Evolutionary conservation across 2,888 invertebrate genomes (phyloP), one percentile per base, ranked within the genome.

Genomic region (Theretra japonica): DNA sequence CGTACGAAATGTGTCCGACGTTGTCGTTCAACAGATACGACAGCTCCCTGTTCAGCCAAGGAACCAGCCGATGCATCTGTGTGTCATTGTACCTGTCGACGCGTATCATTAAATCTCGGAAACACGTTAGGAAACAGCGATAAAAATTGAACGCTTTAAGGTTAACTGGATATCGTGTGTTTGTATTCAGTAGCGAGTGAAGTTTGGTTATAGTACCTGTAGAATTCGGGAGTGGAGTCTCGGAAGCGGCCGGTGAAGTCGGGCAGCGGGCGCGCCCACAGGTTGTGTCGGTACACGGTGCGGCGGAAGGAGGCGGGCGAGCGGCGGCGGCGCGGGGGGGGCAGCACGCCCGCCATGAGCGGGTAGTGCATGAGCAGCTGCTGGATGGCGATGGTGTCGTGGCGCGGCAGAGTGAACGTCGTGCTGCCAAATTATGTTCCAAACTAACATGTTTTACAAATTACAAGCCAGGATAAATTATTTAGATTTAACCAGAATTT

Each of bases 11-110:
- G 81, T 96, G 95, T 21, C 95, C 95, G 2, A 95, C 89, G 82
- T 96, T 95, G 77, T 96, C 95, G 76, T 96, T 95, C 30, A 98
- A 90, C 70, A 98, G 94, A 74, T 96, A 97, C 79, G 96, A 95
- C 41, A 99, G 93, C 90, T 99, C 99, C 76, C 99, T 95, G 87
- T 97, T 97, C 48, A 99, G 93, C 98, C 98, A 99, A 1, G 97
- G 97, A 75, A 97, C 96, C 71, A 99, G 94, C 1, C 99, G 96
- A 86, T 97, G 97, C 76, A 97, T 95, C 86, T 97, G 97, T 19
- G 97, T 96, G 72, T 97, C 97, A 92, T 98, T 96, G 84, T 96
- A 95, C 88, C 97, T 97, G 85, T 50, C 70, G 41, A 41, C 41
- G 41, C 41, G 41, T 11, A 41, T 41, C 15, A 41, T 41, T 41